Conservation (phyloP, 2,797 vertebrate genomes). For the Artibeus jamaicensis region DNA sequence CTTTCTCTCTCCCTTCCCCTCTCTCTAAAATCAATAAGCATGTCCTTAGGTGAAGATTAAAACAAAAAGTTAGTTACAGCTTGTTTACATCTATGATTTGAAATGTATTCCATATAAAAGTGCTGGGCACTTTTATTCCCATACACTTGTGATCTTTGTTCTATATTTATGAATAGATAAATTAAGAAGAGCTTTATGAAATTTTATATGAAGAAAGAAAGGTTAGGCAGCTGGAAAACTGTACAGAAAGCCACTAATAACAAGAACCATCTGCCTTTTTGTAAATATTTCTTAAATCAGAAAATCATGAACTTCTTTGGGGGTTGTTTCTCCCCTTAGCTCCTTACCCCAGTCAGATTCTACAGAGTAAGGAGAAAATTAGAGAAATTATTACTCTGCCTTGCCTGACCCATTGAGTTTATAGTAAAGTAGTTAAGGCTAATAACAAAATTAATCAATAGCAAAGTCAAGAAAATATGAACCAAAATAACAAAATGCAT, state of each 20-base stretch:
- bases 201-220: constrained; percentile 14
- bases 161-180: constrained; percentile 47
- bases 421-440: not conserved
- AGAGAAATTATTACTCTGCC: not conserved
- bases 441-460: not conserved
- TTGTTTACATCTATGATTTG: constrained; percentile 49
- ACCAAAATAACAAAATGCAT: not conserved
- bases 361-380: not conserved
- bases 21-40: too few species aligned
- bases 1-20: too few species aligned
- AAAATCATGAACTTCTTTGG: not conserved
- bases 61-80: not conserved
- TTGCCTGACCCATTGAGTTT: not conserved
- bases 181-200: constrained; percentile 30
- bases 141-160: constrained; percentile 29
- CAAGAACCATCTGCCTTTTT: constrained; percentile 33
- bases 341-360: not conserved
- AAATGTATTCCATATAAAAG: constrained; percentile 69
- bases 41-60: too few species aligned
- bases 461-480: not conserved
- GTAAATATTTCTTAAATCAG: constrained; percentile 15
- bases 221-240: constrained; percentile 36
- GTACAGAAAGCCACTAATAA: constrained; percentile 4
- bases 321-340: not conserved
- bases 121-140: constrained; percentile 36